These are phyloP conservation scores for Diarsia rubi DNA, from an alignment of 2,888 invertebrate species.

Conservation along the genomic window DNA sequence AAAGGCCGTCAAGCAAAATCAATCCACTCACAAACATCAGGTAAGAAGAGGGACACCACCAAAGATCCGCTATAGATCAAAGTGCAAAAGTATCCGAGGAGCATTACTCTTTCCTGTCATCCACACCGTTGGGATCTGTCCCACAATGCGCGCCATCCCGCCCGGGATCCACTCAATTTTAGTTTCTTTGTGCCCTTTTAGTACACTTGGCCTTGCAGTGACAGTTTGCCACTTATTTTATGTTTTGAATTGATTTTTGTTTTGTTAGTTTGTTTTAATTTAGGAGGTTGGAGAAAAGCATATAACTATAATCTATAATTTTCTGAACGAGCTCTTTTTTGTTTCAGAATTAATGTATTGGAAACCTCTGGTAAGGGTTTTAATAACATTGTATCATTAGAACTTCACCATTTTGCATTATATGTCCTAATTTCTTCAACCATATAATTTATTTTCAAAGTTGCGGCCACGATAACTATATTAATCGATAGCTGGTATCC, in stretches of 20 bases:
- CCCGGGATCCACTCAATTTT: conserved; percentile 63
- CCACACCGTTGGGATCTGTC: conserved; percentile 70
- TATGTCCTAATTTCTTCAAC: too few species aligned
- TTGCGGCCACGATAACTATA: too few species aligned
- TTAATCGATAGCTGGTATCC: too few species aligned
- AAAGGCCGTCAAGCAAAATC: conserved; percentile 15
- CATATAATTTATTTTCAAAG: too few species aligned
- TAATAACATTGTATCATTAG: neutral
- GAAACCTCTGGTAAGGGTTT: neutral
- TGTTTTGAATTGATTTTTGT: conserved; percentile 18
- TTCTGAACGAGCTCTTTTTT: neutral
- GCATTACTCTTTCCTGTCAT: conserved; percentile 81
- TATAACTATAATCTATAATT: neutral
- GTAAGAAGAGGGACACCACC: conserved; percentile 34
- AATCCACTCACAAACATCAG: conserved; percentile 37
- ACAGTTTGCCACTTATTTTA: conserved; percentile 26
- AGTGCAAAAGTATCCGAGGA: conserved; percentile 81
- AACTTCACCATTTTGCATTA: too few species aligned
- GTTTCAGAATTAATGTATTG: too few species aligned
- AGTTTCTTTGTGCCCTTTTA: conserved; percentile 65
- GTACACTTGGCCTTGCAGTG: conserved; percentile 53
- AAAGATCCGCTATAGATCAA: conserved; percentile 80
- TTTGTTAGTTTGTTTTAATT: neutral
- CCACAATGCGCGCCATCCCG: conserved; percentile 60
- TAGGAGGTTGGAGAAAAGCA: neutral